These are phyloP conservation scores for Stichopus chloronotus DNA, from an alignment of 35 echinoderm and acorn worm genomes.

Conservation along the genomic window DNA sequence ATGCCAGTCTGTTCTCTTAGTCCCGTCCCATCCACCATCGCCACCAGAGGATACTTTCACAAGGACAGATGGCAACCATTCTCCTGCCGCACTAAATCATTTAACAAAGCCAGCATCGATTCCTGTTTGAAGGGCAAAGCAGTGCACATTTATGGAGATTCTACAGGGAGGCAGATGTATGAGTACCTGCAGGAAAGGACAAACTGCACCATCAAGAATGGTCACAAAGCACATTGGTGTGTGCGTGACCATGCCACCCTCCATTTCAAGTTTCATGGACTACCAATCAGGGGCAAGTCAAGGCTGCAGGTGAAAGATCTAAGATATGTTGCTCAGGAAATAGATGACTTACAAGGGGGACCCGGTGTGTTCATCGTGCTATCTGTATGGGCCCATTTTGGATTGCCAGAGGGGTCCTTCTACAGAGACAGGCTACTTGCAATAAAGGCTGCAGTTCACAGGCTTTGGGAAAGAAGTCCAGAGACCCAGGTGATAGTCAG, in stretches of 20 bases:
- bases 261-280: neutral
- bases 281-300: neutral
- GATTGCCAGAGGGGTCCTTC: neutral
- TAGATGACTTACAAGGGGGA: constrained; percentile 13
- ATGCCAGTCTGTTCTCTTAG: neutral
- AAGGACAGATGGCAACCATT: constrained; percentile 9
- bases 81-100: neutral
- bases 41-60: neutral
- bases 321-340: neutral
- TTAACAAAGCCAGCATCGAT: neutral
- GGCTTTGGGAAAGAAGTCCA: constrained; percentile 17
- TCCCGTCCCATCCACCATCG: neutral
- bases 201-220: neutral
- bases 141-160: constrained; percentile 9
- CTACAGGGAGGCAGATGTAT: neutral
- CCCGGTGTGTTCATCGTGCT: neutral
- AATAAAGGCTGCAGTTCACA: neutral
- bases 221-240: neutral
- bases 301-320: neutral
- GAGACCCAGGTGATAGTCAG: constrained; percentile 14
- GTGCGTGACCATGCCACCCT: neutral
- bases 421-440: constrained; percentile 11
- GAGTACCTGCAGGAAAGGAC: neutral
- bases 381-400: constrained; percentile 29
- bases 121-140: neutral